Evolutionary conservation across 2,113 vertebrate genomes (phyloP), one percentile per base, ranked within the genome.

Genomic region (Ascaphus truei): DNA sequence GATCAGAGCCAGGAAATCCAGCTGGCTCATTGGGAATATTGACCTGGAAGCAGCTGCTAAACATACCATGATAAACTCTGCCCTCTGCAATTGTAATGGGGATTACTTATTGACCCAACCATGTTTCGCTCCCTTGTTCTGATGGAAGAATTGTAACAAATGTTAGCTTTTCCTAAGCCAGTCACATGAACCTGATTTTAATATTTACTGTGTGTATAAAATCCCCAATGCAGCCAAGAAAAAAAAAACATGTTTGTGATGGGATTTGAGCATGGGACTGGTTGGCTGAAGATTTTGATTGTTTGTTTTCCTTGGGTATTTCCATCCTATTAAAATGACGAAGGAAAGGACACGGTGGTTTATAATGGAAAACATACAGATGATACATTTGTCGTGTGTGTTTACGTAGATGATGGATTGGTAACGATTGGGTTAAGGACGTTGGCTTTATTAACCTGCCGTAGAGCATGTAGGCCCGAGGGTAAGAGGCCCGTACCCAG

Each of bases 61-160:
- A 34, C 52, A 68, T 51, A 51, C 34, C 9, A 11, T n/a, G 41
- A 68, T 68, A 68, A 58, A 59, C 53, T 50, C 22, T 59, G 66
- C 56, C 66, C 66, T 27, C 1, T 27, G 3, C 66, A 18, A 69
- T 69, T 69, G 55, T 50, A 60, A 18, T 3, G n/a, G 31, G 23
- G 66, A 69, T 69, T 60, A 69, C 22, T 39, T 25, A 27, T 20
- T 31, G 65, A 58, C 39, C 53, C 53, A 20, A 48, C 22, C 29
- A 25, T 18, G 31, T 47, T 16, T 27, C 3, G 9, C 12, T 33
- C 9, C 31, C 57, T 50, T 34, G 43, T 60, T 39, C 31, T 39
- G 26, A 12, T 13, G 7, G 31, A 57, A 13, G 31, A 59, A 59
- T 68, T 68, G 66, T 68, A 51, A 60, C 66, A 69, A 60, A 39